Evolutionary conservation across 1,140 invertebrate species (phyloP).

Genomic region (Drosophila aff.): DNA sequence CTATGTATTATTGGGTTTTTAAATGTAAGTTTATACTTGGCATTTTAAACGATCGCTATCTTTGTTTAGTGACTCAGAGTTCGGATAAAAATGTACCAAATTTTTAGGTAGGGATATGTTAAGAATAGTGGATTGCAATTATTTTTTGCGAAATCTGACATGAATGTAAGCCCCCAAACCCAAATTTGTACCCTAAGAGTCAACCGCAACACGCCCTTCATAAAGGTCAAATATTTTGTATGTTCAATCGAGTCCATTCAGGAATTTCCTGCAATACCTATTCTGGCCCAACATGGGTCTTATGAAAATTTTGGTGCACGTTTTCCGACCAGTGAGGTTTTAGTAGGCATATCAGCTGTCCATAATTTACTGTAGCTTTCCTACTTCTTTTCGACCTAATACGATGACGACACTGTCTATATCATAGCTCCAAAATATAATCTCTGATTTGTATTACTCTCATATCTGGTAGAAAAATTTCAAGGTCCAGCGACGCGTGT

Average conservation of each 20-base stretch:
- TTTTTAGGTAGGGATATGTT: neutral
- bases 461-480: conserved; percentile 50
- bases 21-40: conserved; percentile 55
- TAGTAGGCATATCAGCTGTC: neutral
- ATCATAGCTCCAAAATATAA: neutral
- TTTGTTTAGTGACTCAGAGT: neutral
- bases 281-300: neutral
- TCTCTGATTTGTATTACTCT: conserved; percentile 37
- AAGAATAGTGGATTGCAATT: neutral
- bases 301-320: neutral
- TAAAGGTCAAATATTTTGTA: no score
- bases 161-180: neutral
- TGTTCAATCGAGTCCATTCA: neutral
- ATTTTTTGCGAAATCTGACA: neutral
- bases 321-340: neutral
- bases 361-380: neutral
- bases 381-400: neutral
- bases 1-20: conserved; percentile 48
- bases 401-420: neutral
- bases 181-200: no score
- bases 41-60: neutral
- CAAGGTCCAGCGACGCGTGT: conserved; percentile 39
- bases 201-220: no score
- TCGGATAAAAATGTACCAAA: no score
- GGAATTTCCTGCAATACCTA: neutral